Conservation (phyloP, 1,140 invertebrate species). For the Copidosoma floridanum region DNA sequence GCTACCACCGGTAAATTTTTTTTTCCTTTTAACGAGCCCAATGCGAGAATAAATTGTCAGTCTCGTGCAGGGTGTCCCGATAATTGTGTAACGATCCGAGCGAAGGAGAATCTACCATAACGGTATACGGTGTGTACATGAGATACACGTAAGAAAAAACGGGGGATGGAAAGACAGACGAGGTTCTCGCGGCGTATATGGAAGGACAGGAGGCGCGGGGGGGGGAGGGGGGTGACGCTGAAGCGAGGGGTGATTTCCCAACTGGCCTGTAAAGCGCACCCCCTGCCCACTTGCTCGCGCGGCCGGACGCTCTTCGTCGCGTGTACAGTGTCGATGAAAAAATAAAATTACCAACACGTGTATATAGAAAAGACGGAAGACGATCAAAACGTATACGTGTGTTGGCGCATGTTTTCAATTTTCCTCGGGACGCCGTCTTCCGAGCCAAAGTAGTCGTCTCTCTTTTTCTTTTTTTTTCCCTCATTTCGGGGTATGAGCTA, state of each 20-base stretch:
- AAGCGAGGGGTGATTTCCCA: constrained; percentile 27
- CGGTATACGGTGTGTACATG: too few species aligned
- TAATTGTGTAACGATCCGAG: constrained; percentile 49
- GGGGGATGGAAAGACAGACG: constrained; percentile 20
- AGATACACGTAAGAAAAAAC: too few species aligned
- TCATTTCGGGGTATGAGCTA: neutral
- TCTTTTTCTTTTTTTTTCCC: neutral
- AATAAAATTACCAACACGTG: constrained; percentile 22
- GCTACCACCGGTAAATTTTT: constrained; percentile 87
- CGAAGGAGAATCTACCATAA: too few species aligned
- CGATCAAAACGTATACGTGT: constrained; percentile 17
- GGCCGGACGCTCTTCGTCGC: constrained; percentile 1
- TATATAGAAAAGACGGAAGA: constrained; percentile 10
- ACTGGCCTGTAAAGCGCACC: constrained; percentile 23
- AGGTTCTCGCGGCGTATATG: constrained; percentile 16
- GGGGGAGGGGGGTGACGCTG: constrained; percentile 13
- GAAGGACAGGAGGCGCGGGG: constrained; percentile 26
- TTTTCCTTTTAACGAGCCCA: neutral
- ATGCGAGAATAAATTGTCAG: too few species aligned
- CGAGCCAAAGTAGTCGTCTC: too few species aligned
- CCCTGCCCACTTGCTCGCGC: neutral
- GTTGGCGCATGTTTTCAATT: neutral
- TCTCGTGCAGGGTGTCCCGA: too few species aligned
- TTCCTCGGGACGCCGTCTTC: neutral
- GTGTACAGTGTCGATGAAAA: constrained; percentile 16